phyloP scores from a whole-genome alignment of 2,797 vertebrate genomes.

The Hylomyscus alleni region DNA sequence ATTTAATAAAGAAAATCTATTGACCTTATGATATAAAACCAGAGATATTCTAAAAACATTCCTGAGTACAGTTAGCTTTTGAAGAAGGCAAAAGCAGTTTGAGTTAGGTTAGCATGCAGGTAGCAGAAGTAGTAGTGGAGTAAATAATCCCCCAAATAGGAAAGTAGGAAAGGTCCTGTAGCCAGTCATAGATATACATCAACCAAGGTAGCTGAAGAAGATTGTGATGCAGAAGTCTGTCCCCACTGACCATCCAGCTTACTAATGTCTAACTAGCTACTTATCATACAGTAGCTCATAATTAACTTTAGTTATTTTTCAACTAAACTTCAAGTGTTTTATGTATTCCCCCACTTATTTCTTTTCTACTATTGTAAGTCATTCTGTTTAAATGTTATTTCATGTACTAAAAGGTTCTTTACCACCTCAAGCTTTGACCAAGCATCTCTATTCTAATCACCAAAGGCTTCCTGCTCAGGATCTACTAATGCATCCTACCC shows the following conservation, averaged over 20 bases:
- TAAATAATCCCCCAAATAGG: not conserved
- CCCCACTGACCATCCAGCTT: not conserved
- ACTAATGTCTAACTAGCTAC: not conserved
- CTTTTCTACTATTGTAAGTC: not conserved
- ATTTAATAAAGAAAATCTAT: not conserved
- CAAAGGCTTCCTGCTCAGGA: not conserved
- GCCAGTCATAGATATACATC: not conserved
- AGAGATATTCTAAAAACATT: not conserved
- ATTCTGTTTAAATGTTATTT: not conserved
- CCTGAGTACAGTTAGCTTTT: not conserved
- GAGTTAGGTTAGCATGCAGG: not conserved
- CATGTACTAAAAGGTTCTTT: not conserved
- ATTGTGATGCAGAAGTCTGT: not conserved
- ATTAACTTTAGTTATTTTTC: not conserved
- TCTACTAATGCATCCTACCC: not conserved
- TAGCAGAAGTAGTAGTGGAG: not conserved
- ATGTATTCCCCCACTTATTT: not conserved
- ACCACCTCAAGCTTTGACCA: not conserved
- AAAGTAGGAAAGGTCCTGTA: not conserved
- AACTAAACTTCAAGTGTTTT: not conserved
- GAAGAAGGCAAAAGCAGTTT: not conserved
- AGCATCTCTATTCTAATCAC: not conserved
- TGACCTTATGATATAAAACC: not conserved
- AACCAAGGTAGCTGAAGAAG: not conserved
- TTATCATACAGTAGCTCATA: not conserved